These are phyloP conservation scores for Siniperca undulata DNA, from an alignment of 2,797 vertebrate genomes.

Conservation along the genomic window DNA sequence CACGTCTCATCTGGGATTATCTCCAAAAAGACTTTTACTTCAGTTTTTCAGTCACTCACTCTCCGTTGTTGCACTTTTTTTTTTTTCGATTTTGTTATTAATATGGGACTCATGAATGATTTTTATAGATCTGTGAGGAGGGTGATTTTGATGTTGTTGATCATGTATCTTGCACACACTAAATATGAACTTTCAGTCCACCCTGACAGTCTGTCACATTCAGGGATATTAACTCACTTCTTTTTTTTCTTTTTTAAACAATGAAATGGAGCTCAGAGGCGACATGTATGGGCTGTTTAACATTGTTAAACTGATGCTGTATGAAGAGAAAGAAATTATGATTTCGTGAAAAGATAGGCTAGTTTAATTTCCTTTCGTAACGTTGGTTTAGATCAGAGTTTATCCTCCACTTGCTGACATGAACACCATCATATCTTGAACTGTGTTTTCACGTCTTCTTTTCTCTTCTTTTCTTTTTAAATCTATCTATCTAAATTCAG, in stretches of 20 bases:
- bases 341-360: constrained; percentile 4
- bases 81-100: constrained; percentile 32
- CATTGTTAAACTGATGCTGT: constrained; percentile 6
- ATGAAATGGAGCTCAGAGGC: constrained; percentile 15
- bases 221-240: constrained; percentile 59
- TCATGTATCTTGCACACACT: constrained; percentile 61
- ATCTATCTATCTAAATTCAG: background rate
- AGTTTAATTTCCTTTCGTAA: background rate
- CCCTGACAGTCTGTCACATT: constrained; percentile 67
- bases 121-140: constrained; percentile 54
- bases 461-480: background rate
- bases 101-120: constrained; percentile 31
- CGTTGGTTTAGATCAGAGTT: constrained; percentile 15
- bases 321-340: background rate
- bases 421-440: constrained; percentile 10
- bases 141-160: constrained; percentile 58
- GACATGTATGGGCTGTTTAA: background rate
- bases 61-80: constrained; percentile 67
- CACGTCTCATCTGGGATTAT: constrained; percentile 70
- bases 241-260: background rate
- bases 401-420: constrained; percentile 34
- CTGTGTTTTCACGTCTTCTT: constrained; percentile 32
- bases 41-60: constrained; percentile 54
- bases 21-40: constrained; percentile 44
- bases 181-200: constrained; percentile 40